Evolutionary conservation across 2,888 invertebrate genomes (phyloP), one percentile per base, ranked within the genome.

Genomic region (Exocentrus adspersus): DNA sequence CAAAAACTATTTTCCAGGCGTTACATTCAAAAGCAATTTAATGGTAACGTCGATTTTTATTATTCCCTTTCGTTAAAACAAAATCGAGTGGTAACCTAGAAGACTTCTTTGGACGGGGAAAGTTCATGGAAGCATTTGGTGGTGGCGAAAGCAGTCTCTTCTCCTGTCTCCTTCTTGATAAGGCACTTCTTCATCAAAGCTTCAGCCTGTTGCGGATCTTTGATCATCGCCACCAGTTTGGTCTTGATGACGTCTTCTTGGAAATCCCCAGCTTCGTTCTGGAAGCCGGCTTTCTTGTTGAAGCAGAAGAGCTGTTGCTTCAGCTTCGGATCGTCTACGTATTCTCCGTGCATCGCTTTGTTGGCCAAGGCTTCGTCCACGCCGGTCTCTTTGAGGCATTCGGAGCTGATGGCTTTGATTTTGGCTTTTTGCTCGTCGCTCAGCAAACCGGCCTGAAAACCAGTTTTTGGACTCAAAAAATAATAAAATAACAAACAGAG

Each of bases 221-320:
- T 82, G 0, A 81, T 82, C 1, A 75, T 77, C 24, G 82, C 83
- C 41, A 84, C 82, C 0, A 85, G 51, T 67, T 85, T 85, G 0
- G 82, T 69, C 5, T 84, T 62, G 1, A 85, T 82, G 0, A 76
- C 78, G 7, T 84, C 85, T 0, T 51, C 10, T 37, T 76, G 72
- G 16, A 76, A 54, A 7, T 72, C 71, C 2, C 74, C 77, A 21
- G 69, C 68, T 1, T 82, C 79, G 21, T 85, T 84, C n/a, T 86
- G 65, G 59, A 84, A 84, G 0, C 82, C 84, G 1, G 84, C 78
- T 65, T 84, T 85, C 61, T 84, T 76, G 75, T 85, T 83, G 78
- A 86, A 83, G 71, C 86, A 86, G 0, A 83, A 74, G 0, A 80
- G 77, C 67, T 85, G 86, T 41, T 84, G 83, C 69, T 85, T 85